Evolutionary conservation across 37 sponge, comb jelly and placozoan species (phyloP).

Genomic region (Chondrosia reniformis): DNA sequence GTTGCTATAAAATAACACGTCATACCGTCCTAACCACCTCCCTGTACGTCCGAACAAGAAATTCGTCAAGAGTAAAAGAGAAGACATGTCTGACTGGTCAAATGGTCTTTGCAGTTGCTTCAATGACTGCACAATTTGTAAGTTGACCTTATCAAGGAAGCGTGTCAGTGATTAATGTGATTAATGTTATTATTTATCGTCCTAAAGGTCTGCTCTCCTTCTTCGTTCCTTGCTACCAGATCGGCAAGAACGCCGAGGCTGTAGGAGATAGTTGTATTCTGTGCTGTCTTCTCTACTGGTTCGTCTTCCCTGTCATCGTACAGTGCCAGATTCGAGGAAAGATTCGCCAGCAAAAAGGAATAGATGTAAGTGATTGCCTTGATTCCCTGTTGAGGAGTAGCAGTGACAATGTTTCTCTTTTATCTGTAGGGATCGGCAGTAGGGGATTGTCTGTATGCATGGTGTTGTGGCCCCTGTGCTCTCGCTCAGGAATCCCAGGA

Average conservation of each 20-base stretch:
- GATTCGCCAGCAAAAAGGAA: not conserved
- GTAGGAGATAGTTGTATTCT: constrained; percentile 8
- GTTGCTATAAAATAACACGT: no score
- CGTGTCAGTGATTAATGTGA: not conserved
- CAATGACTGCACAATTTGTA: constrained; percentile 23
- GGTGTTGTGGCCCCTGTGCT: not conserved
- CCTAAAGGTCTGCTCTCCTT: constrained; percentile 7
- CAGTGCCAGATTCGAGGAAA: not conserved
- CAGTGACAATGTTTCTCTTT: no score
- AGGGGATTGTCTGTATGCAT: not conserved
- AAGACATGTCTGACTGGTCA: not conserved
- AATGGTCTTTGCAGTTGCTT: constrained; percentile 25
- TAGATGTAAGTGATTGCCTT: not conserved
- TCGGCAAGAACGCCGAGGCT: constrained; percentile 26
- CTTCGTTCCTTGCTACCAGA: constrained; percentile 7
- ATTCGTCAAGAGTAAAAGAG: not conserved
- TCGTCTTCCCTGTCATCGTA: not conserved
- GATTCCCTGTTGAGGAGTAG: no score
- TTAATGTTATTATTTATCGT: not conserved
- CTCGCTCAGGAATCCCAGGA: constrained; percentile 2
- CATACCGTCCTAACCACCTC: no score
- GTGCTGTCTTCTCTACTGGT: not conserved
- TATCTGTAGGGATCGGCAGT: not conserved
- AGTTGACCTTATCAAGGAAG: not conserved
- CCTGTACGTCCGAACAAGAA: no score